phyloP scores from a whole-genome alignment of 2,888 invertebrate genomes.

The Kuschelorhynchus macadamiae region DNA sequence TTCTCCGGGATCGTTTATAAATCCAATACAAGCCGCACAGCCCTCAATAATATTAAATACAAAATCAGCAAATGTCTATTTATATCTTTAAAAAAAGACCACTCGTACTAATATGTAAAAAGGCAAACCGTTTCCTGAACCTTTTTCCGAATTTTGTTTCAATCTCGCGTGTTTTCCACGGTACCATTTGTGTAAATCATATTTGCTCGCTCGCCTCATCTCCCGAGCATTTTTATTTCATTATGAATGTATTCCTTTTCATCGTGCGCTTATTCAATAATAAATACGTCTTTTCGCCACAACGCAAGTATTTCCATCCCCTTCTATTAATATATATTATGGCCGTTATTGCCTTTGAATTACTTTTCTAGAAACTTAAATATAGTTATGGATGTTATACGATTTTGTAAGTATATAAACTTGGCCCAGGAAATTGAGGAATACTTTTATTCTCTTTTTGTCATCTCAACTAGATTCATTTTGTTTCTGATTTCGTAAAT shows the following conservation, averaged over 20 bases:
- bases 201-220: constrained; percentile 46
- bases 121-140: constrained; percentile 42
- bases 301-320: constrained; percentile 38
- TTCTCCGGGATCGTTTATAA: no score
- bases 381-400: constrained; percentile 32
- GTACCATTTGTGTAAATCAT: constrained; percentile 51
- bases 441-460: constrained; percentile 11
- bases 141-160: constrained; percentile 46
- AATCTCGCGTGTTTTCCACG: constrained; percentile 47
- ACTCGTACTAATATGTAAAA: constrained; percentile 24
- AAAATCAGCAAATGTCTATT: constrained; percentile 33
- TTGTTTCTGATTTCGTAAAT: no score
- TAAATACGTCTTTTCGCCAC: constrained; percentile 46
- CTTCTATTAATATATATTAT: constrained; percentile 45
- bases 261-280: constrained; percentile 50
- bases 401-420: constrained; percentile 29
- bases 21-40: no score
- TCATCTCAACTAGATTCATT: background rate
- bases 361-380: constrained; percentile 36
- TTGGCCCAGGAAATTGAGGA: constrained; percentile 21
- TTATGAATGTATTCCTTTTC: constrained; percentile 49
- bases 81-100: constrained; percentile 22
- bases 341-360: constrained; percentile 44
- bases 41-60: no score
- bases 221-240: constrained; percentile 47